Conservation (phyloP, 2,888 invertebrate species). For the Pimpla rufipes region DNA sequence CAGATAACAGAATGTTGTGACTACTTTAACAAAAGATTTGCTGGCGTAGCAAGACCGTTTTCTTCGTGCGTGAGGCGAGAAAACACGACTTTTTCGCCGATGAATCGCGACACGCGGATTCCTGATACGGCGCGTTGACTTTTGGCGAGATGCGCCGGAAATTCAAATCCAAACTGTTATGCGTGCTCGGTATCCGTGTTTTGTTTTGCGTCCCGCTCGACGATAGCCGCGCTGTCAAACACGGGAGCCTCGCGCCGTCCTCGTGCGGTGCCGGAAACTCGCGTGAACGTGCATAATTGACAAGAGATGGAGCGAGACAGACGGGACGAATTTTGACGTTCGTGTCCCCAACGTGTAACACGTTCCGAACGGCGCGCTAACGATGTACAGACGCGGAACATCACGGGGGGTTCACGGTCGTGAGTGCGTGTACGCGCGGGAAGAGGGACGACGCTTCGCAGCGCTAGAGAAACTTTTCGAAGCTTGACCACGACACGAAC, state of each 20-base stretch:
- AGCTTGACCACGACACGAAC: conserved; percentile 74
- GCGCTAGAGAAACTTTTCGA: conserved; percentile 71
- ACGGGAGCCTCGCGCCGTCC: conserved; percentile 34
- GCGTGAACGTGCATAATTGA: conserved; percentile 79
- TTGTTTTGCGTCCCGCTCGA: conserved; percentile 25
- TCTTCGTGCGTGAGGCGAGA: no score
- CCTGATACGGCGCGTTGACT: not conserved
- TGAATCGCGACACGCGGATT: conserved; percentile 33
- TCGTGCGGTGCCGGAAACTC: conserved; percentile 39
- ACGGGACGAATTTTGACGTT: conserved; percentile 77
- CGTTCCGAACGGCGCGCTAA: conserved; percentile 74
- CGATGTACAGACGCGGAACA: conserved; percentile 63
- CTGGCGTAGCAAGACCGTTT: no score
- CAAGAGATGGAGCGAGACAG: conserved; percentile 47
- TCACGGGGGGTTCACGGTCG: conserved; percentile 7
- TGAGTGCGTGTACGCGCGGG: conserved; percentile 22
- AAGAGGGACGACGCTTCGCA: conserved; percentile 22
- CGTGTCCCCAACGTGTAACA: conserved; percentile 73
- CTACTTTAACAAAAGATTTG: no score
- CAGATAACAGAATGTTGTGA: no score
- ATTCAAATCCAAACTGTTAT: conserved; percentile 56
- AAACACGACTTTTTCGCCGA: conserved; percentile 2
- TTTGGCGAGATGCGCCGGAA: no score
- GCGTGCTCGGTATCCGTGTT: conserved; percentile 15
- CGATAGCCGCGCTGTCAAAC: conserved; percentile 34